Conservation (phyloP, 1,140 invertebrate genomes). For the Pseudachorutes palmiensis region DNA sequence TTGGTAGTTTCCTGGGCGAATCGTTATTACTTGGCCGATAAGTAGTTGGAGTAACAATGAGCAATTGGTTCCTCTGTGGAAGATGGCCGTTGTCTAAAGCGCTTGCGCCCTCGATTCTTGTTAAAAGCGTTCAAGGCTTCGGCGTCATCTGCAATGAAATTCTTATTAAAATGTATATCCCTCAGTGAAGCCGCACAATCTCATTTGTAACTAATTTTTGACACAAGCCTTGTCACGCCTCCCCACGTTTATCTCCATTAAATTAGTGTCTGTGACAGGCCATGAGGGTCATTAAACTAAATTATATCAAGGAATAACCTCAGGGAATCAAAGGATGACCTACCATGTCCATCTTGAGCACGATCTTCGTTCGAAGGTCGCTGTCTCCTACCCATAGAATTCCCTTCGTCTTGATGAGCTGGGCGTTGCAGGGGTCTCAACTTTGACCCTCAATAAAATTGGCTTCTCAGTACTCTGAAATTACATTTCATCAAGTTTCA, state of each 20-base stretch:
- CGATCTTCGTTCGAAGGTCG: constrained; percentile 12
- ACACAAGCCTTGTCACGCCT: no score
- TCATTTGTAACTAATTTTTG: no score
- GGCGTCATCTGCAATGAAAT: not conserved
- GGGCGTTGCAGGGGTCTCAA: not conserved
- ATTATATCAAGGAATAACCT: no score
- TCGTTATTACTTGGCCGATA: not conserved
- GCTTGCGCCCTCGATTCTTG: not conserved
- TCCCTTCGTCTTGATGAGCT: not conserved
- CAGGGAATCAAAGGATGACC: no score
- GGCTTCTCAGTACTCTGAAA: no score
- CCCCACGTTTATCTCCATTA: no score
- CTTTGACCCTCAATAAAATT: not conserved
- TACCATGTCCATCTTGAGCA: not conserved
- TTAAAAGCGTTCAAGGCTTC: not conserved
- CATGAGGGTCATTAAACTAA: no score
- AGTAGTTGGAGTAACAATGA: not conserved
- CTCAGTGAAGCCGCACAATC: no score
- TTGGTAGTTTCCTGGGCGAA: not conserved
- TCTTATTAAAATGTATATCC: not conserved
- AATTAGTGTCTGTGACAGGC: no score
- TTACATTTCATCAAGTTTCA: no score
- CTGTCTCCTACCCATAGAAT: constrained; percentile 14
- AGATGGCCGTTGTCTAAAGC: not conserved
- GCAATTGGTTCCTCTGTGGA: not conserved